Conservation (phyloP, 2,113 vertebrate genomes). For the Leucoraja erinaceus region DNA sequence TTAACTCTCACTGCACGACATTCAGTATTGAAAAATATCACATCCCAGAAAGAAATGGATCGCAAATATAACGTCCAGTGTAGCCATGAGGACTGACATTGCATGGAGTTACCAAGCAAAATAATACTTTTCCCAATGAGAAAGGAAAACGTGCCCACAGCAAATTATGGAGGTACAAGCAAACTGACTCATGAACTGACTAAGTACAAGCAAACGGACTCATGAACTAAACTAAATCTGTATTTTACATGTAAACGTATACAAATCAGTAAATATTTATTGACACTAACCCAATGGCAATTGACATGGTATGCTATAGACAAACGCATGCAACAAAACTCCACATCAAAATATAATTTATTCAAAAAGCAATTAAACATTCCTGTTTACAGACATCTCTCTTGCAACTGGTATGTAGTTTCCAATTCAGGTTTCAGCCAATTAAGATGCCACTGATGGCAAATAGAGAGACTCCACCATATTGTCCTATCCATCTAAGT, state of each 20-base stretch:
- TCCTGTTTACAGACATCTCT: background rate
- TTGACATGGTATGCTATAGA: too few relatives aligned
- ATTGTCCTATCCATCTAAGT: background rate
- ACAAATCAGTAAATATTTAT: background rate
- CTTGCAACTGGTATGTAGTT: background rate
- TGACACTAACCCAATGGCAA: background rate
- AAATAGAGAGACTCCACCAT: background rate
- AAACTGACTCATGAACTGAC: background rate
- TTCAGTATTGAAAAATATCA: background rate
- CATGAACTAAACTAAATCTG: background rate
- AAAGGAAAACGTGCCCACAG: background rate
- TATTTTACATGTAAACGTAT: background rate
- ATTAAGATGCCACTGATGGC: background rate
- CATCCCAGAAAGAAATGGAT: background rate
- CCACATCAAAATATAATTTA: background rate
- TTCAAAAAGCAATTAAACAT: background rate
- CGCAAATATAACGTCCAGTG: background rate
- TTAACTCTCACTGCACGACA: background rate
- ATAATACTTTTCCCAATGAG: background rate
- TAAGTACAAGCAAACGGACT: background rate
- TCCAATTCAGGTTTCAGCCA: background rate
- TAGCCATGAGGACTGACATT: background rate
- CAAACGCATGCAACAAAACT: background rate
- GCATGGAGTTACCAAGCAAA: background rate
- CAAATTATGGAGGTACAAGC: background rate